Evolutionary conservation across 2,888 invertebrate genomes (phyloP), one percentile per base, ranked within the genome.

Genomic region (Acrocyrtus sp.): DNA sequence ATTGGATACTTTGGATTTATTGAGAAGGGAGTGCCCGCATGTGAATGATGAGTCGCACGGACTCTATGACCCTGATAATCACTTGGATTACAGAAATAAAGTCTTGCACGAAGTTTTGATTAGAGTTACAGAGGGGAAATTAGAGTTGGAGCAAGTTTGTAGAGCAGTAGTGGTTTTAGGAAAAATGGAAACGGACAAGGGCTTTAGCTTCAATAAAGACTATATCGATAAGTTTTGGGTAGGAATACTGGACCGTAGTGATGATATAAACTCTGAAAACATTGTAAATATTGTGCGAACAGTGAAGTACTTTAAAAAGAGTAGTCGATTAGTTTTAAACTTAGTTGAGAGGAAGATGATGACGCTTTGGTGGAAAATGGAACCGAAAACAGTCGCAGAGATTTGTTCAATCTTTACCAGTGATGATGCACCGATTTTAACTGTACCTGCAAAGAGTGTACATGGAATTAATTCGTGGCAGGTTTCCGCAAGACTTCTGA

Each of bases 221-320:
- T 78, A 82, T 8, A 85, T 89, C 68, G 90, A 91, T 79, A 88
- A 88, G 82, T 83, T 91, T 43, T 91, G 91, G 91, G 85, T 88
- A 69, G 90, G 90, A 10, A 87, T 91, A 79, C 84, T 87, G 21
- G 88, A 87, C 72, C 86, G 86, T 65, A 87, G 88, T 78, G 82
- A 85, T 39, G 87, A 88, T 27, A 89, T 91, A 45, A 84, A 87
- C 83, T 87, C 87, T 68, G 83, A 83, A 10, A 89, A 89, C 82
- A 85, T 91, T 69, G 85, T 87, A 1, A 82, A 86, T 27, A 84
- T 91, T 15, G 90, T 89, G 82, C 84, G 84, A 79, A 84, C 88
- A 34, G 81, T 91, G 22, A 87, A 88, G 45, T 85, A 87, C 24
- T 84, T 90, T 19, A 88, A 88, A 81, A 85, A 85, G 60, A 90